phyloP scores from a whole-genome alignment of 2,797 vertebrate genomes.

The Eulemur mongoz region DNA sequence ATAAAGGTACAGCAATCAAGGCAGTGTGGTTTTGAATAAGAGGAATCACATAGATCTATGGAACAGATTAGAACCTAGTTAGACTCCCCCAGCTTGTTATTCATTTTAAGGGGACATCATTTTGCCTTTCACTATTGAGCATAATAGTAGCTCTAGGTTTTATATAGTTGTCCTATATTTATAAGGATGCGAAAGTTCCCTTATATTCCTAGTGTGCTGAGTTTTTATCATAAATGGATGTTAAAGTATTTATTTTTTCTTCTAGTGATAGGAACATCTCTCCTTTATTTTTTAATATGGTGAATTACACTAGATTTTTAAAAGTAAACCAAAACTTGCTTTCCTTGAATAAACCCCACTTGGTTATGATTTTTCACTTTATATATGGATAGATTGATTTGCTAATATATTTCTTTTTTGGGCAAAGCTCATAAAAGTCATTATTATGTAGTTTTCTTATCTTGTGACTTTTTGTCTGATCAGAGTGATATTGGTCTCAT shows the following conservation, averaged over 20 bases:
- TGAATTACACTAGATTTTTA: background rate
- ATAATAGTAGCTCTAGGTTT: background rate
- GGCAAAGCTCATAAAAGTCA: background rate
- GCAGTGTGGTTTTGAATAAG: background rate
- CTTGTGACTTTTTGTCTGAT: background rate
- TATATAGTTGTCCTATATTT: background rate
- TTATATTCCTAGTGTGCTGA: background rate
- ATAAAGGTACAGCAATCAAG: background rate
- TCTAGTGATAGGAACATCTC: background rate
- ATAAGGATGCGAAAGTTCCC: background rate
- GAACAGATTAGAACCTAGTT: background rate
- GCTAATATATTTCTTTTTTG: background rate
- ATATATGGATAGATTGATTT: background rate
- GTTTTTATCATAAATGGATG: background rate
- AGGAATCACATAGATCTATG: background rate
- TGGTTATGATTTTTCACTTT: background rate
- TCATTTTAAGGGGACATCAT: background rate
- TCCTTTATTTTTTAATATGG: background rate
- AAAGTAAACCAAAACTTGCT: background rate
- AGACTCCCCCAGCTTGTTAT: background rate
- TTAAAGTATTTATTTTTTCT: background rate
- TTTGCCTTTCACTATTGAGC: background rate
- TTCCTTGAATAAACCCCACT: background rate
- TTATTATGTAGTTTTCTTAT: background rate
- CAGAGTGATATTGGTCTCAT: background rate